Evolutionary conservation across 2,113 vertebrate genomes (phyloP).

Genomic region (Elaphurus davidianus): DNA sequence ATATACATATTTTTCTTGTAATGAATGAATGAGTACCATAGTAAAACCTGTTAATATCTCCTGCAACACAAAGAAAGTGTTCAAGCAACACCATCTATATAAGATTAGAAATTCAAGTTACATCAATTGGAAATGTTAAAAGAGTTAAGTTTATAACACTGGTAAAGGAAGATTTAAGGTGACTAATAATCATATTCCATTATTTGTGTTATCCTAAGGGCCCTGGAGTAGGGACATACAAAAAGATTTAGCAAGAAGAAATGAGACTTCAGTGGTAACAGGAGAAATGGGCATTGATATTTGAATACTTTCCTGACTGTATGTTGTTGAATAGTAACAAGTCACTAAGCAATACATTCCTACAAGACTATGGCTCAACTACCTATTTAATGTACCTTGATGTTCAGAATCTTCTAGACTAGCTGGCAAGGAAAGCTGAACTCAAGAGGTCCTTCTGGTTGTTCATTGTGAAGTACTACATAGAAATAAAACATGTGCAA

Average conservation of each 20-base stretch:
- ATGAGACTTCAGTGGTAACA: not conserved
- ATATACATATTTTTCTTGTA: not conserved
- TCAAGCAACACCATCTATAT: not conserved
- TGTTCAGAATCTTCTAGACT: not conserved
- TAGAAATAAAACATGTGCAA: not conserved
- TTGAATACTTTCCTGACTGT: not conserved
- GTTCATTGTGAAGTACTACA: not conserved
- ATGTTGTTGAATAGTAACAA: not conserved
- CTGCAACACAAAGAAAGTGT: not conserved
- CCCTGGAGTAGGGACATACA: not conserved
- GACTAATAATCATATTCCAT: not conserved
- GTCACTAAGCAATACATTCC: not conserved
- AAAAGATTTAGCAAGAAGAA: constrained; percentile 7
- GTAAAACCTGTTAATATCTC: not conserved
- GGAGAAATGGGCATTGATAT: not conserved
- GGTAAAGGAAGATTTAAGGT: not conserved
- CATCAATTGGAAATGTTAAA: not conserved
- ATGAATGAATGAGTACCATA: not conserved
- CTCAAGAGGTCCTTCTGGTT: not conserved
- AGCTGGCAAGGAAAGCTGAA: not conserved
- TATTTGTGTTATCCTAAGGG: not conserved
- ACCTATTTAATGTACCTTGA: not conserved
- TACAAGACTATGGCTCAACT: not conserved
- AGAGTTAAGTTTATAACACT: not conserved
- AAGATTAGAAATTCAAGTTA: not conserved